These are phyloP conservation scores for Carettochelys insculpta DNA, from an alignment of 2,113 vertebrate genomes.

Conservation along the genomic window DNA sequence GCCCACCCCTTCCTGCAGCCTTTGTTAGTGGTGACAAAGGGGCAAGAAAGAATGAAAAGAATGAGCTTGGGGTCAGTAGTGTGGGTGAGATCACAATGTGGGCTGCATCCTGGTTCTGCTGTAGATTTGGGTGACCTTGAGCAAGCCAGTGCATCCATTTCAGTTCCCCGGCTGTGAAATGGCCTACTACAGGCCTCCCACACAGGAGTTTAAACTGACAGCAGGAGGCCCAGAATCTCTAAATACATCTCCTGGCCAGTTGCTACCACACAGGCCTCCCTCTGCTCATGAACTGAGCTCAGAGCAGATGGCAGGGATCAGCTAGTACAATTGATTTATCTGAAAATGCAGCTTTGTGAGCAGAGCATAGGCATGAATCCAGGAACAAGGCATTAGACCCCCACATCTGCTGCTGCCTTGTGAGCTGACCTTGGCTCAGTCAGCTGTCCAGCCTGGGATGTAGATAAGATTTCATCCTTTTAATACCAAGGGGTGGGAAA, in stretches of 20 bases:
- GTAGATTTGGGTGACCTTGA: background rate
- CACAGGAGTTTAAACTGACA: no score
- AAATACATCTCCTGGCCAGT: background rate
- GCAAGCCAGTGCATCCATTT: background rate
- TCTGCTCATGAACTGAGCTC: background rate
- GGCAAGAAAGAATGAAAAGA: background rate
- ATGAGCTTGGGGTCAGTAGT: background rate
- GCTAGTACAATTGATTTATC: background rate
- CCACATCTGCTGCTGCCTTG: background rate
- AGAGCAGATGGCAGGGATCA: background rate
- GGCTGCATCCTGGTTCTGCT: slow-evolving; percentile 11
- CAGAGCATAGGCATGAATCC: background rate
- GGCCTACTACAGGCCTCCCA: background rate
- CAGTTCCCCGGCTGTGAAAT: background rate
- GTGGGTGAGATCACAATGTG: background rate
- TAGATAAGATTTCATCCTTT: background rate
- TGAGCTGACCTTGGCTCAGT: background rate
- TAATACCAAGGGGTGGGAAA: background rate
- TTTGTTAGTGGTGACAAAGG: background rate
- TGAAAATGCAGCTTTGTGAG: background rate
- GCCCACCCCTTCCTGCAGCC: background rate
- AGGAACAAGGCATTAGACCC: background rate
- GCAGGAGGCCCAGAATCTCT: accelerated
- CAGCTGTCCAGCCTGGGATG: background rate
- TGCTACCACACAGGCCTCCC: accelerated